These are phyloP conservation scores for Teleogryllus oceanicus DNA, from an alignment of 2,888 invertebrate genomes.

Conservation along the genomic window DNA sequence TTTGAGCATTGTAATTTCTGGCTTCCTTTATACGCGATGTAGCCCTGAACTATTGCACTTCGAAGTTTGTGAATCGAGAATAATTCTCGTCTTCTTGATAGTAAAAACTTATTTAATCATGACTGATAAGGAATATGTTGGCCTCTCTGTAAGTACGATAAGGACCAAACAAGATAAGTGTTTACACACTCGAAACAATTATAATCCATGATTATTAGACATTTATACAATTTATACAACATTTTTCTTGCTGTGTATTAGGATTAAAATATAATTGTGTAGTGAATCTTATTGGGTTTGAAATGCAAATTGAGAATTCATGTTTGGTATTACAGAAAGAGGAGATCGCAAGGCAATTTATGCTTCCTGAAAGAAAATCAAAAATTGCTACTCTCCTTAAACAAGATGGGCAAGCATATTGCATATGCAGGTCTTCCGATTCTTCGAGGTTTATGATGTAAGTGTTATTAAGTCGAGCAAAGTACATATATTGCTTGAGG, in stretches of 20 bases:
- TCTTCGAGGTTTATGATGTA: slow-evolving; percentile 96
- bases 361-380: slow-evolving; percentile 83
- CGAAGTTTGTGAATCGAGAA: no score
- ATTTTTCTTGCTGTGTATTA: neutral
- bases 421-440: slow-evolving; percentile 90
- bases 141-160: slow-evolving; percentile 36
- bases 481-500: neutral
- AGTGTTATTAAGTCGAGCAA: slow-evolving; percentile 43
- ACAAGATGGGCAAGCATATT: slow-evolving; percentile 89
- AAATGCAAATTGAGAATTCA: no score
- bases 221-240: neutral
- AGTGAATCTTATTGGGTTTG: neutral
- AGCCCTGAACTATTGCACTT: no score
- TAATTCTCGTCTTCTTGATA: no score
- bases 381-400: slow-evolving; percentile 83
- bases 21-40: no score
- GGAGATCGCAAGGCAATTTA: slow-evolving; percentile 85
- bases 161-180: no score
- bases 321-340: slow-evolving; percentile 60
- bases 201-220: neutral
- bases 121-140: slow-evolving; percentile 37
- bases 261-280: neutral
- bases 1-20: neutral
- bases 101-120: slow-evolving; percentile 23
- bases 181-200: neutral